A percentile compares a stretch with the other conserved stretches of the same genome.
phyloP scores from a whole-genome alignment of 1,140 invertebrate genomes.

The Solenopsis invicta region DNA sequence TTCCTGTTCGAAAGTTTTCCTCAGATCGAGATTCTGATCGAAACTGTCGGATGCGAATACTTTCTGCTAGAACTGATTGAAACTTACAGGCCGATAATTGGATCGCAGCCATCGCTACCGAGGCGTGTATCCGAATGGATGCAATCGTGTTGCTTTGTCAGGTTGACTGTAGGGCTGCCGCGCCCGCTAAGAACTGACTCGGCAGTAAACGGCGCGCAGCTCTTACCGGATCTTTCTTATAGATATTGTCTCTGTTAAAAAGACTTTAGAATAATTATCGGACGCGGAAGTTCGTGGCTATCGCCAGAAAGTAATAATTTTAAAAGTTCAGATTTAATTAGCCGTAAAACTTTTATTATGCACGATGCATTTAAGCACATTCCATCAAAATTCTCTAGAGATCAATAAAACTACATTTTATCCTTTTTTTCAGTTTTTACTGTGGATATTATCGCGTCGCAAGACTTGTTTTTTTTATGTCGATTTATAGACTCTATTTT shows the following conservation, averaged over 20 bases:
- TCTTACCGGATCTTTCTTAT: not conserved
- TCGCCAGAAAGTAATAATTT: conserved; percentile 2
- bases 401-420: conserved; percentile 24
- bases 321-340: conserved; percentile 23
- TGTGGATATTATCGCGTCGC: not conserved
- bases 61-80: conserved; percentile 52
- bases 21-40: conserved; percentile 37
- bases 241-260: conserved; percentile 9
- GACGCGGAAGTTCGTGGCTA: not conserved
- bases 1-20: conserved; percentile 40
- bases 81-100: conserved; percentile 61
- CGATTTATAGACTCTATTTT: conserved; percentile 49
- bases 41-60: conserved; percentile 50
- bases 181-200: conserved; percentile 8
- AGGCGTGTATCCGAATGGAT: not conserved
- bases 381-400: not conserved
- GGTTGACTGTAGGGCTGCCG: not conserved
- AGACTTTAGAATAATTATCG: not conserved
- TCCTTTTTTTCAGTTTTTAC: not conserved
- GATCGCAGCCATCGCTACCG: conserved; percentile 24
- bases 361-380: not conserved
- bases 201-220: not conserved
- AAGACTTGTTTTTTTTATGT: not conserved
- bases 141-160: conserved; percentile 50
- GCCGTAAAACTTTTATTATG: conserved; percentile 17